Conservation (phyloP, 2,797 vertebrate genomes). For the Neosilurus hyrtlii region DNA sequence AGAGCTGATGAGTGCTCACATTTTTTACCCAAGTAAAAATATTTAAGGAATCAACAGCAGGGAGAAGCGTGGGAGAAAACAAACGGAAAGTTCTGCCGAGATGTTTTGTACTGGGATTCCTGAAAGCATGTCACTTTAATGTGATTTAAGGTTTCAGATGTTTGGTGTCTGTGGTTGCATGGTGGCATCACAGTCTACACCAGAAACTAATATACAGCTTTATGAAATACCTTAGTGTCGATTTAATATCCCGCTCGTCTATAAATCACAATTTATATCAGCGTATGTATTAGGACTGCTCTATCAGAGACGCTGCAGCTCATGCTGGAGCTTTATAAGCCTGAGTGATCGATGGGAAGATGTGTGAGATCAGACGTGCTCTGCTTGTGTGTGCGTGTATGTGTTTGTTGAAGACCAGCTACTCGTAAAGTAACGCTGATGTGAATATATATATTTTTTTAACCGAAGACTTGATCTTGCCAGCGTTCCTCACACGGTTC, state of each 20-base stretch:
- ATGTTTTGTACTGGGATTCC: constrained; percentile 45
- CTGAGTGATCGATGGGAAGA: constrained; percentile 41
- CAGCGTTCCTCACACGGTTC: not conserved
- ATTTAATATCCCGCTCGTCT: constrained; percentile 29
- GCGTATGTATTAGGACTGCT: constrained; percentile 29
- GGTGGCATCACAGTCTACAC: not conserved
- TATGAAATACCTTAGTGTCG: constrained; percentile 44
- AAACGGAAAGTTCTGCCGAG: constrained; percentile 26
- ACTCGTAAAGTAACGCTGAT: constrained; percentile 11
- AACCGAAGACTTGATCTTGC: not conserved
- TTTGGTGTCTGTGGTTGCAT: not conserved
- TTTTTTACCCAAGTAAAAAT: constrained; percentile 42
- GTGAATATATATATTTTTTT: not conserved
- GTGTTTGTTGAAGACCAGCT: not conserved
- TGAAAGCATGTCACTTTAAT: constrained; percentile 32
- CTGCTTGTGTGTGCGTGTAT: not conserved
- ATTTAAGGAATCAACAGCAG: not conserved
- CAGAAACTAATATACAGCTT: constrained; percentile 24
- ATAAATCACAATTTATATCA: constrained; percentile 54
- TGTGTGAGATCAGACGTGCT: constrained; percentile 15
- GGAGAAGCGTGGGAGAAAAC: not conserved
- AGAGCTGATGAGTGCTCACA: constrained; percentile 48
- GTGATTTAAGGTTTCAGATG: constrained; percentile 8
- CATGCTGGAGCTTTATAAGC: constrained; percentile 37
- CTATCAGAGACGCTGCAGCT: constrained; percentile 32